phyloP scores from a whole-genome alignment of 2,888 invertebrate genomes.

The Eupelmus urozonus region DNA sequence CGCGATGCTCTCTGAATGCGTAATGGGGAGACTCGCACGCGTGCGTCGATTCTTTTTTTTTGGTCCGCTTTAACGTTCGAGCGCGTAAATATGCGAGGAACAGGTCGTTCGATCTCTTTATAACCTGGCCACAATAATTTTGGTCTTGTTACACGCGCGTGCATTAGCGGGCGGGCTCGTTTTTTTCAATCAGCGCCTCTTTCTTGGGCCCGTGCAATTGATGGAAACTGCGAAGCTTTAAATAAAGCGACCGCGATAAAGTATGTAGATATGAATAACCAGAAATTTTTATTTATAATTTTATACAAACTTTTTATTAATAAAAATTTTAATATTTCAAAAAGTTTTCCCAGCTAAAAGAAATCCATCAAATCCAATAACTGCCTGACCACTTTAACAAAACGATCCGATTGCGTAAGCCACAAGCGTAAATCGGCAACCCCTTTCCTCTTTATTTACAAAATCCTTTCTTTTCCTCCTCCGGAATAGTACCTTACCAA shows the following conservation, averaged over 20 bases:
- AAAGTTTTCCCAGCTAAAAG: too few species aligned
- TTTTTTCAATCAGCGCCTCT: constrained; percentile 25
- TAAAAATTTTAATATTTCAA: too few species aligned
- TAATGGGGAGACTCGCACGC: background rate
- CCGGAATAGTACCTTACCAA: background rate
- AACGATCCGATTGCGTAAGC: too few species aligned
- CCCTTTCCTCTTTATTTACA: too few species aligned
- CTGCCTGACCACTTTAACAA: too few species aligned
- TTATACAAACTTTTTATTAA: too few species aligned
- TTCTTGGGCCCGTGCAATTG: background rate
- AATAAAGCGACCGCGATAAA: too few species aligned
- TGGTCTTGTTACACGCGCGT: constrained; percentile 2
- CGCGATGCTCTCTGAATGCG: background rate
- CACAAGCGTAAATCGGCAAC: too few species aligned
- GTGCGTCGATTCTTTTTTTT: background rate
- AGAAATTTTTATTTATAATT: too few species aligned
- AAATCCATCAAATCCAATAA: too few species aligned
- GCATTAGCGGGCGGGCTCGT: background rate
- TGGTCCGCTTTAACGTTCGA: constrained; percentile 1
- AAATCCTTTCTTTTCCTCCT: background rate
- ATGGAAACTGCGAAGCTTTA: too few species aligned
- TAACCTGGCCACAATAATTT: background rate
- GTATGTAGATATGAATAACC: too few species aligned
- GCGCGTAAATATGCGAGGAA: constrained; percentile 1
- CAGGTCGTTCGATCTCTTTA: constrained; percentile 36